A percentile compares a stretch with the other conserved stretches of the same genome.
phyloP scores from a whole-genome alignment of 92 coral and sea anemone genomes.

The Umimayanthus kanabou region DNA sequence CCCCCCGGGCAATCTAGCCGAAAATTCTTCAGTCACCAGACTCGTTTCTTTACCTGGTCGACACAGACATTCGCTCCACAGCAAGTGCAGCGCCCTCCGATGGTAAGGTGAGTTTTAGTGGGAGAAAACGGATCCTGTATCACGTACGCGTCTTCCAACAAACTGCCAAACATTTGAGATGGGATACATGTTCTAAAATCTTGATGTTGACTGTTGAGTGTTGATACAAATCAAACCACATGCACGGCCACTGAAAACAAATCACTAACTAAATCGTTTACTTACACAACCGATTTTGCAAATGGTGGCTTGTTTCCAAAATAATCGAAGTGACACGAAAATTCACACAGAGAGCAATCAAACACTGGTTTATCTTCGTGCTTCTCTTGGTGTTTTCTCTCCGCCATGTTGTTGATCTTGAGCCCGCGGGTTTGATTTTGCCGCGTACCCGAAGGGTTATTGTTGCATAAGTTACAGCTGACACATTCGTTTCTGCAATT shows the following conservation, averaged over 20 bases:
- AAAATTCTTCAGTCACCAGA: too few species aligned
- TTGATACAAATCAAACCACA: background rate
- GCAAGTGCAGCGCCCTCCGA: conserved; percentile 74
- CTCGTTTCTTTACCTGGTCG: conserved; percentile 59
- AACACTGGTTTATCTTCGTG: conserved; percentile 50
- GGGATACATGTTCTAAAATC: background rate
- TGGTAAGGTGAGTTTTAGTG: conserved; percentile 59
- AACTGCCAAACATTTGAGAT: conserved; percentile 37
- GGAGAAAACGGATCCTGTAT: conserved; percentile 89
- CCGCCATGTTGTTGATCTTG: conserved; percentile 45
- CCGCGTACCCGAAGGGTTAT: background rate
- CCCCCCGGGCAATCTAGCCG: too few species aligned
- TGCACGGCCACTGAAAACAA: background rate
- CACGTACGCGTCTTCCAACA: conserved; percentile 86
- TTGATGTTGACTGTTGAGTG: too few species aligned
- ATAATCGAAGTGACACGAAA: conserved; percentile 78
- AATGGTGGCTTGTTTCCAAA: conserved; percentile 87
- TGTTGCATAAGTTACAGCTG: background rate
- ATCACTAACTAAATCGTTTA: conserved; percentile 7
- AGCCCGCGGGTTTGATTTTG: conserved; percentile 43
- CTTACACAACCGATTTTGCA: conserved; percentile 79
- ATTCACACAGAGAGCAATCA: conserved; percentile 73
- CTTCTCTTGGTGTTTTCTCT: background rate
- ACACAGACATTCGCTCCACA: conserved; percentile 75
- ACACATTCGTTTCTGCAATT: background rate